Evolutionary conservation across 2,888 invertebrate species (phyloP), one percentile per base, ranked within the genome.

Genomic region (Smittia aterrima): DNA sequence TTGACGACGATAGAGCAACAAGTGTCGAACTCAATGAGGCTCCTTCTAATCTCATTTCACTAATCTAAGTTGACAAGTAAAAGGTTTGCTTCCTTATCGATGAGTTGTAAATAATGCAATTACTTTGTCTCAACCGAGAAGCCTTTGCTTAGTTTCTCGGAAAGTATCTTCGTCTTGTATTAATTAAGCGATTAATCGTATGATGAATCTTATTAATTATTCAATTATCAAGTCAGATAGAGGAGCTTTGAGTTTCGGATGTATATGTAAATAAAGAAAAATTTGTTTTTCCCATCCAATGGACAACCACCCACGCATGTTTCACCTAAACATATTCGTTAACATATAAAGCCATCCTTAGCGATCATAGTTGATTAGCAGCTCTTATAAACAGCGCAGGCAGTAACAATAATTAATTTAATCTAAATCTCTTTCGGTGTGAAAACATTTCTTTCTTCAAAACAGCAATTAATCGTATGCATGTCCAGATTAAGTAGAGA

Each of bases 361-460:
- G 47, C 47, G 47, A 47, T 16, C 47, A n/a, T 47, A 11, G 16
- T 47, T 13, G 47, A 47, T 11, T 47, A 47, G 32, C 32, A 32
- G 32, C 32, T 4, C 6, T n/a, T 3, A 47, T 7, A 47, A 32
- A 9, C 32, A 32, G 32, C 32, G 32, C 32, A 32, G 32, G 32
- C 32, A 32, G 32, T 32, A 22, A 58, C 58, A 58, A 58, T 58
- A 58, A 13, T 9, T 47, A 47, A 58, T 58, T 58, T 58, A 58
- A 58, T 58, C 18, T 13, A 58, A 58, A 58, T 4, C 58, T 47
- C 13, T 47, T 47, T 47, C 4, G 13, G 16, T 18, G 58, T 58
- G 58, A 22, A 22, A 58, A 22, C 7, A 16, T 7, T 58, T 58
- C 58, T 58, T 58, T 58, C 58, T 58, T 22, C 58, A 13, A 3